phyloP scores from a whole-genome alignment of 2,888 invertebrate species.

The Kryphioiulus occultus region DNA sequence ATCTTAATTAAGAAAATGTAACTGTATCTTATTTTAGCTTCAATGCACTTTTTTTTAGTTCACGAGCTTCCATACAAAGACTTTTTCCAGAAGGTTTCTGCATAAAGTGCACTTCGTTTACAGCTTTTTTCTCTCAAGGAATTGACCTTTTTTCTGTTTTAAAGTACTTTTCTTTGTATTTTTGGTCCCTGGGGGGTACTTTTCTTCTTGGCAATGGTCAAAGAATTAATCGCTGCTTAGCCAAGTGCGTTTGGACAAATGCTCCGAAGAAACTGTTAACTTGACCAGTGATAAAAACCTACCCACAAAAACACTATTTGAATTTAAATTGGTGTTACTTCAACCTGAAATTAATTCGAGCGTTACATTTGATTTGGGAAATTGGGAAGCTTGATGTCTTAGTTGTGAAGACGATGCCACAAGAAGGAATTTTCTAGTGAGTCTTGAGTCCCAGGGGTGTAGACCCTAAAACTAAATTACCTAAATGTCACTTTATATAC shows the following conservation, averaged over 20 bases:
- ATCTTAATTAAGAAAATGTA: conserved; percentile 5
- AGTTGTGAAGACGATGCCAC: background rate
- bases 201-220: background rate
- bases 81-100: background rate
- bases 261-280: background rate
- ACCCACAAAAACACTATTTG: background rate
- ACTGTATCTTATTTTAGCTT: background rate
- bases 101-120: background rate
- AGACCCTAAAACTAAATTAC: conserved; percentile 6
- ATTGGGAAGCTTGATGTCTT: too few relatives aligned
- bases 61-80: too few relatives aligned
- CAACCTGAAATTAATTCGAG: background rate
- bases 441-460: background rate
- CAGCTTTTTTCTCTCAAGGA: background rate
- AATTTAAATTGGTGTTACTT: background rate
- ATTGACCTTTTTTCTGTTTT: background rate
- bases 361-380: background rate
- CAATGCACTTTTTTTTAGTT: conserved; percentile 12
- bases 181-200: background rate
- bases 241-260: background rate
- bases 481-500: conserved; percentile 38
- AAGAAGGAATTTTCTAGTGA: background rate
- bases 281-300: background rate
- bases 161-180: conserved; percentile 36
- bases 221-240: background rate